phyloP scores from a whole-genome alignment of 1,140 invertebrate species.

The Wasmannia auropunctata region DNA sequence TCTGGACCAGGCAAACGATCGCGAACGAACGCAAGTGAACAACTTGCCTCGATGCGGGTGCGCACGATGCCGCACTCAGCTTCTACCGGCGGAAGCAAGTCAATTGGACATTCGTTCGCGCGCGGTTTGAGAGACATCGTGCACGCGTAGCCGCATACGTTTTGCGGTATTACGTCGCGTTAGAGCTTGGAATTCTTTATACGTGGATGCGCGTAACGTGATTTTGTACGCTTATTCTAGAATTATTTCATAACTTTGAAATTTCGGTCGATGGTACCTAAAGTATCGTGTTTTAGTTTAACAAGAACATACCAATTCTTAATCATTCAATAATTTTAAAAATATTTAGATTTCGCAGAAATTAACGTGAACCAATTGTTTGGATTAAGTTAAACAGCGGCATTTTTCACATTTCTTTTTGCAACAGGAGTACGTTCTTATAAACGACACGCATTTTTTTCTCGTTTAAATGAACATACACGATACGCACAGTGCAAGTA shows the following conservation, averaged over 20 bases:
- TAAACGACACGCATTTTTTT: background rate
- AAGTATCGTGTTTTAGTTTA: background rate
- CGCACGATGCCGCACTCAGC: no score
- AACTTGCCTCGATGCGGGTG: background rate
- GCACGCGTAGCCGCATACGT: background rate
- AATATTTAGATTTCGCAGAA: constrained; percentile 6
- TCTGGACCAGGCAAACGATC: background rate
- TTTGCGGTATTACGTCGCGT: background rate
- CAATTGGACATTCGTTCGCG: background rate
- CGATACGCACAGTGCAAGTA: background rate
- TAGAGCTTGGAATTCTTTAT: constrained; percentile 15
- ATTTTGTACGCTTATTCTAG: background rate
- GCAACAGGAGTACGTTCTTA: background rate
- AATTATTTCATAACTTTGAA: background rate
- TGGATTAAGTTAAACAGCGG: background rate
- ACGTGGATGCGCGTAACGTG: constrained; percentile 29
- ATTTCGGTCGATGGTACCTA: background rate
- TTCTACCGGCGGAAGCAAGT: background rate
- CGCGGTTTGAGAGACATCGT: background rate
- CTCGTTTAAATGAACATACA: background rate
- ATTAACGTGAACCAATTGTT: background rate
- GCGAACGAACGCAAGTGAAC: background rate
- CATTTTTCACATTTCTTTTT: background rate
- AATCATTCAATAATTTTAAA: background rate
- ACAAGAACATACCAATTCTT: background rate